Evolutionary conservation across 1,140 invertebrate species (phyloP).

Genomic region (Macrobrachium nipponense): DNA sequence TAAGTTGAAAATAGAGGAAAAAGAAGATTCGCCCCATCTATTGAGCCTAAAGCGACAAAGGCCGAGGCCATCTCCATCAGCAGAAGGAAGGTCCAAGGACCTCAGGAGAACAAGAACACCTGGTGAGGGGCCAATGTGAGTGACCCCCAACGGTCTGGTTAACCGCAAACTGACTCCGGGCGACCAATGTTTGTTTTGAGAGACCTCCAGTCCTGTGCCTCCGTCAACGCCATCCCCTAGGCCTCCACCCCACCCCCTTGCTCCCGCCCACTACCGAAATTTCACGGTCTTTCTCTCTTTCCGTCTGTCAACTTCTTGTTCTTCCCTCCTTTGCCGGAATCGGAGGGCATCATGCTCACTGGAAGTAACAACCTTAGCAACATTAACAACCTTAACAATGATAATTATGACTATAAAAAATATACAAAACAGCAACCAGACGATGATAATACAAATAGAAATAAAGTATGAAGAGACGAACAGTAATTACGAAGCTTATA

Average conservation of each 20-base stretch:
- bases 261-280: neutral
- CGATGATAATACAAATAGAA: too few relatives aligned
- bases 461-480: too few relatives aligned
- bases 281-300: constrained; percentile 27
- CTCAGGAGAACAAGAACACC: neutral
- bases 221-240: neutral
- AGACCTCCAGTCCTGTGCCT: neutral
- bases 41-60: too few relatives aligned
- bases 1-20: too few relatives aligned
- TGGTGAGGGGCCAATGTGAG: neutral
- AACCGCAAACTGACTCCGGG: constrained; percentile 20
- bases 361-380: too few relatives aligned
- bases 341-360: neutral
- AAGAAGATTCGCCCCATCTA: too few relatives aligned
- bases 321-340: neutral
- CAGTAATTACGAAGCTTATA: too few relatives aligned
- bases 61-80: too few relatives aligned
- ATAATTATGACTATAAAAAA: too few relatives aligned
- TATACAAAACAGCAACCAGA: too few relatives aligned
- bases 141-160: constrained; percentile 32
- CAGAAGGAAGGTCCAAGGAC: neutral
- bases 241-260: neutral
- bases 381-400: too few relatives aligned
- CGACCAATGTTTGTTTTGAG: constrained; percentile 49
- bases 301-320: constrained; percentile 1